phyloP scores from a whole-genome alignment of 2,888 invertebrate species.

The Lapara coniferarum region DNA sequence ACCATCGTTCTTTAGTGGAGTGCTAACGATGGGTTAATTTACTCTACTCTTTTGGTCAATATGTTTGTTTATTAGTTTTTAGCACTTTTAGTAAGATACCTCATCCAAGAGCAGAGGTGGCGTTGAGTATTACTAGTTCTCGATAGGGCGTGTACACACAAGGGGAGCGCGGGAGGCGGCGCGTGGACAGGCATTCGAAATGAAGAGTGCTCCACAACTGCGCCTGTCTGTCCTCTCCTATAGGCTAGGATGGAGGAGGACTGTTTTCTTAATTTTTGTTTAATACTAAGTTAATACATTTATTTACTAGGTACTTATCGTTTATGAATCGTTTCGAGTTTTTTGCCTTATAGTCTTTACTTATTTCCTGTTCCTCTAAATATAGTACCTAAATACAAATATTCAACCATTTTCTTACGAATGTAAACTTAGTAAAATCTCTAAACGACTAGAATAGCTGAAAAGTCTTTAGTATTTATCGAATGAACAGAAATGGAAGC shows the following conservation, averaged over 20 bases:
- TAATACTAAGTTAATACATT: background rate
- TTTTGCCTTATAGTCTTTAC: no score
- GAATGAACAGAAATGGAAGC: no score
- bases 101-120: constrained; percentile 7
- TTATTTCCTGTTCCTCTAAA: no score
- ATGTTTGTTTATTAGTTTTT: background rate
- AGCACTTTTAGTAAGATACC: background rate
- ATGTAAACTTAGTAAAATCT: background rate
- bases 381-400: background rate
- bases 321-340: no score
- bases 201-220: constrained; percentile 79
- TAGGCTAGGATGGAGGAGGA: constrained; percentile 49
- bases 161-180: constrained; percentile 55
- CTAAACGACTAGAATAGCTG: background rate
- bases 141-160: constrained; percentile 62
- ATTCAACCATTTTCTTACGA: background rate
- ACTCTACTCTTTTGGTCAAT: no score
- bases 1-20: no score
- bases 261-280: constrained; percentile 29
- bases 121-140: constrained; percentile 20
- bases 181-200: constrained; percentile 83
- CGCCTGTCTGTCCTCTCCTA: constrained; percentile 70
- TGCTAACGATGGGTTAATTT: no score
- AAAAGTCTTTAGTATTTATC: no score
- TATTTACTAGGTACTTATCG: no score